phyloP scores from a whole-genome alignment of 1,140 invertebrate genomes.

The Trypoxylus dichotomus region DNA sequence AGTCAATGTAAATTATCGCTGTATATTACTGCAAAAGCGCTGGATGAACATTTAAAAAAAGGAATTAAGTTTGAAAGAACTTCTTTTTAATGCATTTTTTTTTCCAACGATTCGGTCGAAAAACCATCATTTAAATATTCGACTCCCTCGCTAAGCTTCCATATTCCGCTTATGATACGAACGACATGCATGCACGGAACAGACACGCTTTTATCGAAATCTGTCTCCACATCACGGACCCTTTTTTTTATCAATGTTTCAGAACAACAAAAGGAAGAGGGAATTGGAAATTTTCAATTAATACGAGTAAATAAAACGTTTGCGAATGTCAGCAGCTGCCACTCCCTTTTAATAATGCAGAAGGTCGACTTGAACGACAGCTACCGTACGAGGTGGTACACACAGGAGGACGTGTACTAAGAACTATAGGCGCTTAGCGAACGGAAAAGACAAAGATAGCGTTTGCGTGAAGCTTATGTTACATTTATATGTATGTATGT shows the following conservation, averaged over 20 bases:
- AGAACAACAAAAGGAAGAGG: neutral
- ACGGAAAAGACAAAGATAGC: too few relatives aligned
- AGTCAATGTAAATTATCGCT: too few relatives aligned
- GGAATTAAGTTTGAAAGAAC: too few relatives aligned
- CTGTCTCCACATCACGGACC: neutral
- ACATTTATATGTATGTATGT: conserved; percentile 1
- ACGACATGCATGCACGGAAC: neutral
- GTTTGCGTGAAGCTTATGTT: neutral
- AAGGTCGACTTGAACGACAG: conserved; percentile 6
- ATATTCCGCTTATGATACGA: neutral
- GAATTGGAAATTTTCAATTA: conserved; percentile 36
- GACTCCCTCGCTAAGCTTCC: neutral
- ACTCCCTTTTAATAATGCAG: conserved; percentile 46
- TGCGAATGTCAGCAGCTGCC: conserved; percentile 46
- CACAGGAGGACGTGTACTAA: neutral
- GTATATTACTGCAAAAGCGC: too few relatives aligned
- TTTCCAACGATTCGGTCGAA: too few relatives aligned
- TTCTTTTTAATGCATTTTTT: too few relatives aligned
- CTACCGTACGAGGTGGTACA: neutral
- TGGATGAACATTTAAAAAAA: too few relatives aligned
- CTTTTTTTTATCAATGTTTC: conserved; percentile 9
- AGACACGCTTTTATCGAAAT: neutral
- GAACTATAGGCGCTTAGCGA: too few relatives aligned
- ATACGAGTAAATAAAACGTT: conserved; percentile 40
- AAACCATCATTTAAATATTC: neutral